phyloP scores from a whole-genome alignment of 2,888 invertebrate species.

The Plagodis dolabraria region DNA sequence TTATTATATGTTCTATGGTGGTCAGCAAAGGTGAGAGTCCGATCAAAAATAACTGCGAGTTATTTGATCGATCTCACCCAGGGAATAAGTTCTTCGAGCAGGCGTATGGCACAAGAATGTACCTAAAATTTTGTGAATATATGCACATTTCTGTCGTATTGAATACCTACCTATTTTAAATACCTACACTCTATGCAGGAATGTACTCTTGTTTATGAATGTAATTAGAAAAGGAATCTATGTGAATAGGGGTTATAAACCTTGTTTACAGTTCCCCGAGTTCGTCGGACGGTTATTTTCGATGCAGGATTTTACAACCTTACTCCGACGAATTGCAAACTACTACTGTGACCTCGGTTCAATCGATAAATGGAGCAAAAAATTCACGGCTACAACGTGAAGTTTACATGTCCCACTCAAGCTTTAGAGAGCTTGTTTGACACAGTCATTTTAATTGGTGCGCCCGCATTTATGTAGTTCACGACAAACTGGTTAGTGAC shows the following conservation, averaged over 20 bases:
- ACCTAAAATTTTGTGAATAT: too few species aligned
- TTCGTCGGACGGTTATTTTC: slow-evolving; percentile 23
- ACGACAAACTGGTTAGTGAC: slow-evolving; percentile 29
- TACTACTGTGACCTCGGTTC: slow-evolving; percentile 28
- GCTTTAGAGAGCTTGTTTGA: slow-evolving; percentile 35
- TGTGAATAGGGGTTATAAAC: slow-evolving; percentile 19
- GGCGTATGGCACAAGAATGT: too few species aligned
- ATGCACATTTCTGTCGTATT: too few species aligned
- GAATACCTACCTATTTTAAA: too few species aligned
- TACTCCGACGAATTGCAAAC: slow-evolving; percentile 22
- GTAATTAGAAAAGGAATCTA: slow-evolving; percentile 26
- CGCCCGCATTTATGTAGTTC: slow-evolving; percentile 18
- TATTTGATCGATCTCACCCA: too few species aligned
- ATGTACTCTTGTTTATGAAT: slow-evolving; percentile 16
- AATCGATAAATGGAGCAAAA: slow-evolving; percentile 25
- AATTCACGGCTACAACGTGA: slow-evolving; percentile 20
- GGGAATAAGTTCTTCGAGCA: too few species aligned
- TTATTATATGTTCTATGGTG: too few species aligned
- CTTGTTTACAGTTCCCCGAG: slow-evolving; percentile 25
- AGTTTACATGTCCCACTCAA: slow-evolving; percentile 34
- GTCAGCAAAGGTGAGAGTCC: too few species aligned
- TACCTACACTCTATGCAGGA: slow-evolving; percentile 1
- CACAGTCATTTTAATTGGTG: slow-evolving; percentile 38
- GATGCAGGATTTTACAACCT: slow-evolving; percentile 26
- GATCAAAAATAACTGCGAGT: too few species aligned